Conservation (phyloP, 2,888 invertebrate species). For the Orgyia antiqua region DNA sequence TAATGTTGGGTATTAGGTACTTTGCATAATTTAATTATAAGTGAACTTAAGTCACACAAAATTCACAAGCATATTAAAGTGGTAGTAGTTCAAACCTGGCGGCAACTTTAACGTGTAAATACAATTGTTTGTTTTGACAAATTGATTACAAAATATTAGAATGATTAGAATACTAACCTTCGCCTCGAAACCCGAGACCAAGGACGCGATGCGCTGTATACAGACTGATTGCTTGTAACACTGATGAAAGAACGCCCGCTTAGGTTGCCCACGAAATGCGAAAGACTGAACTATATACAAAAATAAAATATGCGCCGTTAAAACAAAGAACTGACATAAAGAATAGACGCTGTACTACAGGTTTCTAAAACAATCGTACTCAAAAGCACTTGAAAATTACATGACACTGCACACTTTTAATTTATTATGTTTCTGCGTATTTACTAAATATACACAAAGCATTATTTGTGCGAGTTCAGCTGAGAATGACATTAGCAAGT, state of each 20-base stretch:
- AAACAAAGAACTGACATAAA: conserved; percentile 36
- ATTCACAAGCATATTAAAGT: too few relatives aligned
- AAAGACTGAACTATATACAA: conserved; percentile 75
- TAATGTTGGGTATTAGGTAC: too few relatives aligned
- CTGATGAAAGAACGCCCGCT: conserved; percentile 80
- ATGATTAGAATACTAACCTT: conserved; percentile 77
- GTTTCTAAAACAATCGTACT: conserved; percentile 6
- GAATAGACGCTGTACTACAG: conserved; percentile 16
- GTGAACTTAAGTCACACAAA: too few relatives aligned
- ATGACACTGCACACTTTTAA: conserved; percentile 36
- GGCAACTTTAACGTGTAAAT: conserved; percentile 15
- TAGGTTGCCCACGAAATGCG: conserved; percentile 78
- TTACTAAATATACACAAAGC: conserved; percentile 48
- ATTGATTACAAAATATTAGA: conserved; percentile 24
- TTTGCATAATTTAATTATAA: too few relatives aligned
- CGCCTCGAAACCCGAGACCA: conserved; percentile 82
- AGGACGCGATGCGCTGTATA: conserved; percentile 80
- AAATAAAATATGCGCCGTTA: conserved; percentile 34
- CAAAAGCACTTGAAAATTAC: conserved; percentile 29
- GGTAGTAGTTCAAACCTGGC: conserved; percentile 16
- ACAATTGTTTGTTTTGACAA: conserved; percentile 35
- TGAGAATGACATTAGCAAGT: conserved; percentile 77
- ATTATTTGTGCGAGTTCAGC: conserved; percentile 65
- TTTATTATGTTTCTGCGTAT: conserved; percentile 29
- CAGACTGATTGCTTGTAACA: conserved; percentile 78